Evolutionary conservation across 2,888 invertebrate species (phyloP), one percentile per base, ranked within the genome.

Genomic region (Ichneumon xanthorius): DNA sequence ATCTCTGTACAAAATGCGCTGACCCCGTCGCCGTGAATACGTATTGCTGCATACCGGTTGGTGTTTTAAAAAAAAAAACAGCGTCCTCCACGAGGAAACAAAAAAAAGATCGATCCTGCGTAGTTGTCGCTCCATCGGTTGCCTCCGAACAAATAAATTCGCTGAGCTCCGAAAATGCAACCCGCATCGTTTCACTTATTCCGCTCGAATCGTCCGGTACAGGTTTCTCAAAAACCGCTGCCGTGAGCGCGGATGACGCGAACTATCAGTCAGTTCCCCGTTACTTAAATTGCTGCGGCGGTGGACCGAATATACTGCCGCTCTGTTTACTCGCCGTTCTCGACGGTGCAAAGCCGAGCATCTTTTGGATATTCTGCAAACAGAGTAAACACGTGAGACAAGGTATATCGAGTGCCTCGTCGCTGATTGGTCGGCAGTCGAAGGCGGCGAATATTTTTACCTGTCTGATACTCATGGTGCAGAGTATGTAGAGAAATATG

Each of bases 381-480:
- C 58, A 92, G 94, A 87, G 84, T 83, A 82, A 82, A 82, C 67
- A 40, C 72, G 82, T 84, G 55, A 82, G 65, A 48, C 45, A 48
- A 16, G 45, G 5, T 16, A 40, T 2, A 40, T 40, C 40, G 40
- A 5, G 45, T 48, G 16, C 3, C 16, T 48, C 14, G 45, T 48
- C 45, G 40, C 0, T 40, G 1, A 4, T 48, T 16, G 16, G 14
- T 16, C 16, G 45, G 14, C 45, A 2, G 4, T 48, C 45, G 45
- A 48, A 16, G 45, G 16, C 45, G 14, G 14, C 4, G 14, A 48
- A 16, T 48, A 16, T 63, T 33, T 86, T 89, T 92, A 96, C 96
- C 95, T 97, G 97, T 95, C 98, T 96, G 88, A 99, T 99, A 68
- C 99, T 99, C 99, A 99, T 99, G 45, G 99, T 99, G 94, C 99